Evolutionary conservation across 2,113 vertebrate genomes (phyloP).

Genomic region (Deroptyus accipitrinus): DNA sequence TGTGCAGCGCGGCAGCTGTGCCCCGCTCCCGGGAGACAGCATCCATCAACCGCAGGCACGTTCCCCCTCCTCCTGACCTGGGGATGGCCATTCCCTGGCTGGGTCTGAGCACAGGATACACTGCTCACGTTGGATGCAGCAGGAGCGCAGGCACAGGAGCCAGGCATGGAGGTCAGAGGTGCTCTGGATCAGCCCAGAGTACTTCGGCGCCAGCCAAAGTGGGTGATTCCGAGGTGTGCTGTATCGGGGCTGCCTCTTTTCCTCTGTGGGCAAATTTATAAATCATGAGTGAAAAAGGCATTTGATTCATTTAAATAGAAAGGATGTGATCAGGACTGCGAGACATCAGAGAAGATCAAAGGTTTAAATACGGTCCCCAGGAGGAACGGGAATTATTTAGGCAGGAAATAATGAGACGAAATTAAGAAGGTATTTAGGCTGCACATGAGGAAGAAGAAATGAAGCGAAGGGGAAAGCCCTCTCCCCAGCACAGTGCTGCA

Average conservation of each 20-base stretch:
- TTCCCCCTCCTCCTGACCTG: slow-evolving; percentile 57
- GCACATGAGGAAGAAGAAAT: neutral
- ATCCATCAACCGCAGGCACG: slow-evolving; percentile 42
- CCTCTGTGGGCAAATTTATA: neutral
- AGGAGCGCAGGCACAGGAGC: neutral
- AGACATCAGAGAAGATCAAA: slow-evolving; percentile 65
- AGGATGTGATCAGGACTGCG: slow-evolving; percentile 9
- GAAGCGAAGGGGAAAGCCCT: accelerated
- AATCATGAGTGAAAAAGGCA: slow-evolving; percentile 19
- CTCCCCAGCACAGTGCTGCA: neutral
- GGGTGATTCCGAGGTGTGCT: neutral
- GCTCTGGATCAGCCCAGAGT: neutral
- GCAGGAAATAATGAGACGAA: slow-evolving; percentile 60
- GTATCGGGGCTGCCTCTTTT: neutral
- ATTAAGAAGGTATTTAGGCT: slow-evolving; percentile 52
- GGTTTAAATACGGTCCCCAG: slow-evolving; percentile 20
- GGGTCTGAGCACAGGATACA: neutral
- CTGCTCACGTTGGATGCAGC: neutral
- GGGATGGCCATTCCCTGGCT: neutral
- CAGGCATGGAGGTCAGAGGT: neutral
- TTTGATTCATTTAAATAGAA: slow-evolving; percentile 45
- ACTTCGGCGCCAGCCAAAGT: neutral
- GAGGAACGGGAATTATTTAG: slow-evolving; percentile 45
- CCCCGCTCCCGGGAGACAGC: neutral
- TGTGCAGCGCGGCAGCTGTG: slow-evolving; percentile 25